Percentiles rank a stretch among this genome's conserved stretches.
Conservation (phyloP, 2,113 vertebrate species). For the Nymphicus hollandicus region DNA sequence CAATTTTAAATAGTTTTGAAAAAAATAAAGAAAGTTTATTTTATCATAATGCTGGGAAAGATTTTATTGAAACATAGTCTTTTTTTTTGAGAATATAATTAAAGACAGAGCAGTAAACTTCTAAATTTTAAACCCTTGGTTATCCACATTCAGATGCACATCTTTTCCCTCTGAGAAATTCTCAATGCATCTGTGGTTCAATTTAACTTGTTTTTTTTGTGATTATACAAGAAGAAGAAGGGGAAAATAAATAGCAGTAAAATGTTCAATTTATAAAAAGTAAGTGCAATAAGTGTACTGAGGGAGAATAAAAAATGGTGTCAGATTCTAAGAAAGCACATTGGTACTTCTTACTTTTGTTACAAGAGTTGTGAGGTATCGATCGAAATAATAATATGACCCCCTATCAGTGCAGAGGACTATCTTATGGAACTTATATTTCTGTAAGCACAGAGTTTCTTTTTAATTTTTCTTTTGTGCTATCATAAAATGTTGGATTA, state of each 20-base stretch:
- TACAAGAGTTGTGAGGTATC: neutral
- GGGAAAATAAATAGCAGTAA: neutral
- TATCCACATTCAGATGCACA: neutral
- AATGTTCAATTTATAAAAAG: neutral
- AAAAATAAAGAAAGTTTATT: neutral
- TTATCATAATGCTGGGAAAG: neutral
- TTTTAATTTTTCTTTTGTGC: neutral
- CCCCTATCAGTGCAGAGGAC: neutral
- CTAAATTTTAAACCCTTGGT: neutral
- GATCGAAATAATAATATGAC: neutral
- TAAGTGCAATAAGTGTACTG: neutral
- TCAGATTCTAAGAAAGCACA: conserved; percentile 31
- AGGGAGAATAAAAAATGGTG: neutral
- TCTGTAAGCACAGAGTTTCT: neutral
- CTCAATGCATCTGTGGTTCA: neutral
- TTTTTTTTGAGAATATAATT: neutral
- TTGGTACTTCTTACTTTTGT: neutral
- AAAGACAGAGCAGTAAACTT: neutral
- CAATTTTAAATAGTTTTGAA: neutral
- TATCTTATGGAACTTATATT: neutral
- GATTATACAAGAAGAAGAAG: neutral
- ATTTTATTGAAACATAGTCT: neutral
- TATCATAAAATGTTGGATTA: neutral
- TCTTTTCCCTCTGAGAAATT: neutral
- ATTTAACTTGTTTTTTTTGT: neutral